Evolutionary conservation across 2,797 vertebrate species (phyloP).

Genomic region (Sebastes matsubarae): DNA sequence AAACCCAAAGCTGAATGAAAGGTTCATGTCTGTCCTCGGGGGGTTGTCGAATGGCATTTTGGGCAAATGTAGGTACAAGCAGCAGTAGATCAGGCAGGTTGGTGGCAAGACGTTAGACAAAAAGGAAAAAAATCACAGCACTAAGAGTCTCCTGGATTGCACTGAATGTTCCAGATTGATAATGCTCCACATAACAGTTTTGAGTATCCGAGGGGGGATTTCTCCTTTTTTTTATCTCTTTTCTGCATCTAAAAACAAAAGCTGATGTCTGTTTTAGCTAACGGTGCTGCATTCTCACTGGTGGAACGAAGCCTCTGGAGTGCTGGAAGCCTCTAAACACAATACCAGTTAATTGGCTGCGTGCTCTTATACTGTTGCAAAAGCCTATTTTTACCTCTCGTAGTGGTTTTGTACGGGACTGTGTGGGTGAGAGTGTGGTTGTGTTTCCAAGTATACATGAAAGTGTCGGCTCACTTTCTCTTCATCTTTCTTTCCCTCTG

Average conservation of each 20-base stretch:
- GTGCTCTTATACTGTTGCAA: slow-evolving; percentile 28
- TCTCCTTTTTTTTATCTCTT: slow-evolving; percentile 34
- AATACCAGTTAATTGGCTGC: slow-evolving; percentile 52
- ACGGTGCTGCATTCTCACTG: slow-evolving; percentile 10
- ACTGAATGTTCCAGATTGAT: slow-evolving; percentile 32
- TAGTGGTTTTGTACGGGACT: slow-evolving; percentile 2
- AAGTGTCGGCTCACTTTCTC: neutral
- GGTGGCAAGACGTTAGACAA: neutral
- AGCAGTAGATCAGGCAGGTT: slow-evolving; percentile 7
- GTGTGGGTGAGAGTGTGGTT: slow-evolving; percentile 29
- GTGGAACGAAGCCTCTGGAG: slow-evolving; percentile 37
- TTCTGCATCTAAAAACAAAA: slow-evolving; percentile 47
- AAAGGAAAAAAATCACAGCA: neutral
- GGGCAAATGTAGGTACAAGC: slow-evolving; percentile 16
- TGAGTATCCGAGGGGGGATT: neutral
- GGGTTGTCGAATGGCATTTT: slow-evolving; percentile 19
- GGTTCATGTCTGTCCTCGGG: slow-evolving; percentile 9
- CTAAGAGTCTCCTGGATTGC: slow-evolving; percentile 7
- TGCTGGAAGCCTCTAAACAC: slow-evolving; percentile 46
- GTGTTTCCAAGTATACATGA: slow-evolving; percentile 25
- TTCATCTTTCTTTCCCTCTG: neutral
- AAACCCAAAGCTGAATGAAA: slow-evolving; percentile 1
- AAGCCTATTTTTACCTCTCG: slow-evolving; percentile 48
- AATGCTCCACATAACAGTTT: neutral
- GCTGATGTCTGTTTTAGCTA: slow-evolving; percentile 29